phyloP scores from a whole-genome alignment of 1,140 invertebrate genomes.

The Drosophila leontia region DNA sequence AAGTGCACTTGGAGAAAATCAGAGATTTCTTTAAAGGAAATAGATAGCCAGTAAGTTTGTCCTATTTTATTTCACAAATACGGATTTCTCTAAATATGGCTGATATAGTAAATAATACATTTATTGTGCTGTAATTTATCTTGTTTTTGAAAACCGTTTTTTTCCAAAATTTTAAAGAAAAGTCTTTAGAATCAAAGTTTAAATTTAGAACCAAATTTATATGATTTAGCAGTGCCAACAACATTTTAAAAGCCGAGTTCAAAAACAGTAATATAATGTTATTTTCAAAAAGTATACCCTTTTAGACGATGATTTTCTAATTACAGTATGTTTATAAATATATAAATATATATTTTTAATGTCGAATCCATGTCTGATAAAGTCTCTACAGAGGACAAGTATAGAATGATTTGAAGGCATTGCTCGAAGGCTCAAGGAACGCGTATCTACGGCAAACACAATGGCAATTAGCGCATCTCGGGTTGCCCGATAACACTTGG shows the following conservation, averaged over 20 bases:
- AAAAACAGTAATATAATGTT: too few relatives aligned
- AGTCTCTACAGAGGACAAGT: background rate
- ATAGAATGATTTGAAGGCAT: background rate
- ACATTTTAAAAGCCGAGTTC: too few relatives aligned
- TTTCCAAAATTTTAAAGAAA: too few relatives aligned
- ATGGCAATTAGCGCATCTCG: conserved; percentile 62
- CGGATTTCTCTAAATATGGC: background rate
- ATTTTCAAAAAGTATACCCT: too few relatives aligned
- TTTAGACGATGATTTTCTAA: too few relatives aligned
- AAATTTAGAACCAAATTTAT: too few relatives aligned
- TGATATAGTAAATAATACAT: background rate
- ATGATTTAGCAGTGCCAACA: too few relatives aligned
- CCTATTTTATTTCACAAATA: background rate
- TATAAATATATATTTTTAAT: background rate
- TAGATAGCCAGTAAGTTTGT: too few relatives aligned
- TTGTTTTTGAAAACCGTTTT: too few relatives aligned
- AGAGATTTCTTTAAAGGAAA: too few relatives aligned
- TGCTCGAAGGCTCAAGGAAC: conserved; percentile 3
- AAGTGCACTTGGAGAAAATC: conserved; percentile 14
- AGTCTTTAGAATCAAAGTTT: too few relatives aligned
- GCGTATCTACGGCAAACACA: conserved; percentile 23
- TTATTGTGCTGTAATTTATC: background rate
- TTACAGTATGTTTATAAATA: background rate
- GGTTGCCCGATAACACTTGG: conserved; percentile 60
- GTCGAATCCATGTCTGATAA: background rate